Percentiles rank a stretch among this genome's conserved stretches.
These are phyloP conservation scores for Oryzias celebensis DNA, from an alignment of 2,113 vertebrate species.

Conservation along the genomic window DNA sequence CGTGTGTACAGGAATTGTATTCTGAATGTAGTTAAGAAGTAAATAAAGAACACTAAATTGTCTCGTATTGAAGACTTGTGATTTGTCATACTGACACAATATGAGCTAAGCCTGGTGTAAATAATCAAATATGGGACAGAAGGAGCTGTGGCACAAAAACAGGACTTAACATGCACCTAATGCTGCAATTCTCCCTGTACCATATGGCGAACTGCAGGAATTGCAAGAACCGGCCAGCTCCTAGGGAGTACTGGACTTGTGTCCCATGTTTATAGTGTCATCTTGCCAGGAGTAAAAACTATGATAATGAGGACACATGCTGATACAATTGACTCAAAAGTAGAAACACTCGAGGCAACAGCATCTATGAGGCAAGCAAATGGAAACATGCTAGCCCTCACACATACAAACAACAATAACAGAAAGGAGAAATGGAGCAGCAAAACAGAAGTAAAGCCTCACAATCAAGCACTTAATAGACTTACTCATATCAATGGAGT, in stretches of 20 bases:
- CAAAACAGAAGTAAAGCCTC: too few relatives aligned
- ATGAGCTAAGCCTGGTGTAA: constrained; percentile 27
- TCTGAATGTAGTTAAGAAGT: neutral
- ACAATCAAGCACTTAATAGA: too few relatives aligned
- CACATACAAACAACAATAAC: too few relatives aligned
- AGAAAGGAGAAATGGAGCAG: too few relatives aligned
- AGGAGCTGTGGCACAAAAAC: constrained; percentile 45
- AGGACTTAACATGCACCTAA: constrained; percentile 63
- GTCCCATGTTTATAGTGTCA: constrained; percentile 43
- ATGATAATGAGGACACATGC: constrained; percentile 34
- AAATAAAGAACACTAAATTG: neutral
- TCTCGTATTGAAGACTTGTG: neutral
- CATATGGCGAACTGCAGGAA: constrained; percentile 49
- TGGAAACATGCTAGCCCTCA: too few relatives aligned
- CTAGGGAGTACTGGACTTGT: constrained; percentile 45
- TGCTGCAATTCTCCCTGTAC: constrained; percentile 37
- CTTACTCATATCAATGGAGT: too few relatives aligned
- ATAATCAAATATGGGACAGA: constrained; percentile 47
- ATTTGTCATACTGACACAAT: constrained; percentile 9
- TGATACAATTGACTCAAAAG: constrained; percentile 15
- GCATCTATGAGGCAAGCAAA: too few relatives aligned
- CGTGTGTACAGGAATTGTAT: neutral
- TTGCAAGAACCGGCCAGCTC: constrained; percentile 42
- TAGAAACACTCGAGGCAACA: neutral
- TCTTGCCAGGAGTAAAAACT: constrained; percentile 31